A percentile compares a stretch with the other conserved stretches of the same genome.
Conservation (phyloP, 2,888 invertebrate species). For the Priocnemis perturbator region DNA sequence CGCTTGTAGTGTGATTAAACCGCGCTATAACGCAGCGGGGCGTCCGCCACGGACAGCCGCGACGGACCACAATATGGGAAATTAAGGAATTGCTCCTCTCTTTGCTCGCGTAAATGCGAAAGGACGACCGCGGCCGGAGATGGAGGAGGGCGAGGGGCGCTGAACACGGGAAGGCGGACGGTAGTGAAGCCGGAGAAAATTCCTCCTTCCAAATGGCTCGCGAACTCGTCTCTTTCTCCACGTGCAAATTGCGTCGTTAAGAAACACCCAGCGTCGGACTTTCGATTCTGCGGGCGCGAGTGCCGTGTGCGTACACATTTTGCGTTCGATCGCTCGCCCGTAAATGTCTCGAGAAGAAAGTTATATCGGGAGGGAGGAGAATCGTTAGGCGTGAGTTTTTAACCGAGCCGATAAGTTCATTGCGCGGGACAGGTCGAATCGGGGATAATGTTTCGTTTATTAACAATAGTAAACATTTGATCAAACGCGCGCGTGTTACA, state of each 20-base stretch:
- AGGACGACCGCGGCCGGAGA: no score
- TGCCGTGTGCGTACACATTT: no score
- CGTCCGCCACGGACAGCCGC: slow-evolving; percentile 50
- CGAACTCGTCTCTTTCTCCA: slow-evolving; percentile 28
- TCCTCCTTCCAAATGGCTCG: slow-evolving; percentile 19
- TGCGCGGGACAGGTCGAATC: no score
- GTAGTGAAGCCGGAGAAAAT: neutral
- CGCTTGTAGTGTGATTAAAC: slow-evolving; percentile 74
- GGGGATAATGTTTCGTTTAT: no score
- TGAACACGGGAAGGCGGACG: no score
- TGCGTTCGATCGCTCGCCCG: slow-evolving; percentile 8
- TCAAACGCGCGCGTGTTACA: no score
- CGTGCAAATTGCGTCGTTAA: slow-evolving; percentile 50
- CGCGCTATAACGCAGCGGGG: slow-evolving; percentile 73
- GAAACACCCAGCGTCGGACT: neutral
- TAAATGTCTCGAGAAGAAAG: neutral
- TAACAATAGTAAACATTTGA: no score
- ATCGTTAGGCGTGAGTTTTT: no score
- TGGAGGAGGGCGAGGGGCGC: slow-evolving; percentile 13
- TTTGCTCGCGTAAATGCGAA: slow-evolving; percentile 16
- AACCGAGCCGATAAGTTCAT: no score
- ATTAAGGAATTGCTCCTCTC: slow-evolving; percentile 65
- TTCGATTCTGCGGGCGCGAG: no score
- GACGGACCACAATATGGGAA: slow-evolving; percentile 65
- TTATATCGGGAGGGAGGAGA: no score